These are phyloP conservation scores for Desmophyllum pertusum DNA, from an alignment of 92 coral and sea anemone genomes.

Conservation along the genomic window DNA sequence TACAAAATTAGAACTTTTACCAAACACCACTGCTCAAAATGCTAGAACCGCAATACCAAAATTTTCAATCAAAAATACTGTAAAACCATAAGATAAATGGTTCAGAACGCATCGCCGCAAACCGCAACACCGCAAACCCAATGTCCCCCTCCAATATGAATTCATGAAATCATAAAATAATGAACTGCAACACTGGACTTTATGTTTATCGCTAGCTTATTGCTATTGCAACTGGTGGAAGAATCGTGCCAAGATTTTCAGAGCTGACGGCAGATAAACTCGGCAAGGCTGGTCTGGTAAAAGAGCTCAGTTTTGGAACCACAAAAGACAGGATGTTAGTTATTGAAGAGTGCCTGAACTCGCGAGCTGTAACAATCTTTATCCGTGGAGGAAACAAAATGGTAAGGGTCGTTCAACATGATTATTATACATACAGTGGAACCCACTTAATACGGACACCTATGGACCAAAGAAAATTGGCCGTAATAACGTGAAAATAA, in stretches of 20 bases:
- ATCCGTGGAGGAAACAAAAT: conserved; percentile 99
- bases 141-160: no score
- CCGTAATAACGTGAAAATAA: no score
- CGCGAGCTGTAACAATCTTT: conserved; percentile 97
- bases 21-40: no score
- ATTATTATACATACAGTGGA: not conserved
- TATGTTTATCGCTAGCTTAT: conserved; percentile 65
- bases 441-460: no score
- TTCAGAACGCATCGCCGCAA: no score
- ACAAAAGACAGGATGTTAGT: conserved; percentile 98
- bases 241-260: conserved; percentile 96
- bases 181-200: not conserved
- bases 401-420: conserved; percentile 51
- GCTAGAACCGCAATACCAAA: no score
- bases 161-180: not conserved
- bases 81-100: no score
- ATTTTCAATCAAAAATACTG: no score
- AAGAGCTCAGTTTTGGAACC: conserved; percentile 93
- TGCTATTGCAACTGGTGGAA: conserved; percentile 99
- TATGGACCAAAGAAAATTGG: no score
- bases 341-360: conserved; percentile 93
- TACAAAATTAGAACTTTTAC: no score
- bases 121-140: no score
- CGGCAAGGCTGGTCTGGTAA: conserved; percentile 94
- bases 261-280: conserved; percentile 95